Percentiles rank a stretch among this genome's conserved stretches.
These are phyloP conservation scores for Eucera pruinosa DNA, from an alignment of 2,888 invertebrate species.

Conservation along the genomic window DNA sequence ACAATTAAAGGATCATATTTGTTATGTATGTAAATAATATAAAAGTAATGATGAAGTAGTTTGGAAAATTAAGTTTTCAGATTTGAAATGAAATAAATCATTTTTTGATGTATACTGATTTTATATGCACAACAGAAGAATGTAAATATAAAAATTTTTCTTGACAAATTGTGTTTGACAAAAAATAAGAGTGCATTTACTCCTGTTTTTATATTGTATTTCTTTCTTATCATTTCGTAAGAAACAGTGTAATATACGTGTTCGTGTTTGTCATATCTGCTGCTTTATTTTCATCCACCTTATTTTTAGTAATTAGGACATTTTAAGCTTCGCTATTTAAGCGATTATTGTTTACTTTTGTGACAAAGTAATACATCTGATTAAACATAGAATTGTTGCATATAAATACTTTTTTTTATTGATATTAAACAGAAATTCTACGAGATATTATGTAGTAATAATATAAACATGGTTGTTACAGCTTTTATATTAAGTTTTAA, in stretches of 20 bases:
- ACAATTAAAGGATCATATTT: no score
- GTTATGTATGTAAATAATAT: no score
- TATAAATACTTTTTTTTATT: neutral
- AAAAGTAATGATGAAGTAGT: no score
- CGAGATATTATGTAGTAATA: neutral
- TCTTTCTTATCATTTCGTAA: slow-evolving; percentile 18
- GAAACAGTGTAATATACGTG: neutral
- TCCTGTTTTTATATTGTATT: neutral
- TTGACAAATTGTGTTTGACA: neutral
- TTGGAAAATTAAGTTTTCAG: no score
- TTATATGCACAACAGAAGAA: no score
- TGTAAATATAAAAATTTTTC: no score
- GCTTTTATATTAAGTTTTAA: neutral
- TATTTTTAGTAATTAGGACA: slow-evolving; percentile 36
- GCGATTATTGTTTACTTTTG: neutral
- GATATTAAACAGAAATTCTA: neutral
- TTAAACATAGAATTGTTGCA: neutral
- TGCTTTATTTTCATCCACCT: slow-evolving; percentile 16
- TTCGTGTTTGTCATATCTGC: neutral
- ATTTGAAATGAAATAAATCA: no score
- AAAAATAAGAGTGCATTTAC: neutral
- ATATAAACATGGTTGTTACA: neutral
- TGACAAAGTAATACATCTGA: neutral
- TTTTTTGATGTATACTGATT: no score
- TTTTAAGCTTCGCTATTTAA: slow-evolving; percentile 12